A percentile compares a stretch with the other conserved stretches of the same genome.
phyloP scores from a whole-genome alignment of 2,797 vertebrate species.

The Sylvia borin region DNA sequence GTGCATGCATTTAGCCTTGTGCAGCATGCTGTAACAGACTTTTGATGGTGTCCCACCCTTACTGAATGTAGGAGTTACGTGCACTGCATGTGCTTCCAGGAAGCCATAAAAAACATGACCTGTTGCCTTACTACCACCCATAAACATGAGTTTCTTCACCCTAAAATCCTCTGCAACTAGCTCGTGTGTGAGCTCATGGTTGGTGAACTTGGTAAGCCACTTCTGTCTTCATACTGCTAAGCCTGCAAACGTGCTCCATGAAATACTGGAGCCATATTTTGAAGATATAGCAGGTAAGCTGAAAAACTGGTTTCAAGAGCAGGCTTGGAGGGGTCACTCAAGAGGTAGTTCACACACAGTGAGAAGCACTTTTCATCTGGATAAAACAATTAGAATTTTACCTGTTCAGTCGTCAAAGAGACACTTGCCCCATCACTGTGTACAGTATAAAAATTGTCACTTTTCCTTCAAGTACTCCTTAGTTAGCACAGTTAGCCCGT shows the following conservation, averaged over 20 bases:
- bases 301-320: background rate
- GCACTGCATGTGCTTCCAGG: background rate
- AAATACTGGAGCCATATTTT: background rate
- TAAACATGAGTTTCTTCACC: background rate
- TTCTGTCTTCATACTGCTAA: background rate
- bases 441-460: background rate
- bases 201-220: background rate
- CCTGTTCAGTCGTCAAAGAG: background rate
- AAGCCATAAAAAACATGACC: background rate
- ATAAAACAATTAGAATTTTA: background rate
- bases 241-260: background rate
- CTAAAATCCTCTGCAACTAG: background rate
- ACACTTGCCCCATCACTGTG: background rate
- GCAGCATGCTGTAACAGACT: background rate
- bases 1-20: background rate
- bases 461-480: background rate
- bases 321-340: fast-evolving
- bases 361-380: background rate
- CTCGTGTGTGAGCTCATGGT: background rate
- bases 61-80: background rate
- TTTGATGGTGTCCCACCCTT: background rate
- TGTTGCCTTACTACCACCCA: background rate
- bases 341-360: background rate
- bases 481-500: background rate
- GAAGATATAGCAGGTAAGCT: background rate